A percentile compares a stretch with the other conserved stretches of the same genome.
phyloP scores from a whole-genome alignment of 2,888 invertebrate genomes.

The Leptinotarsa haldemani region DNA sequence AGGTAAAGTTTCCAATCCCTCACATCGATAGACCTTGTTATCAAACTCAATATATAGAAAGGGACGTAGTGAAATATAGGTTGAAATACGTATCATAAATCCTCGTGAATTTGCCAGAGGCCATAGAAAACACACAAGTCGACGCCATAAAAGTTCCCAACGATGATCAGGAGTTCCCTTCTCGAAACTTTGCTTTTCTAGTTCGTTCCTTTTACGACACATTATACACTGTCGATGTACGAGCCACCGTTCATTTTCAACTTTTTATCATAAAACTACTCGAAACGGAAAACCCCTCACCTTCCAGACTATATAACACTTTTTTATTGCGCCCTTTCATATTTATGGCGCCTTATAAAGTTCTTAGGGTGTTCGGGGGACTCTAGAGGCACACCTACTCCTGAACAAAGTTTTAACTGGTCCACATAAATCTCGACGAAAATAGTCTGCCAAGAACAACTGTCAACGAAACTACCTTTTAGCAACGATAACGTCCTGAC shows the following conservation, averaged over 20 bases:
- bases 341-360: constrained; percentile 46
- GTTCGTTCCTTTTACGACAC: constrained; percentile 12
- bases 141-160: constrained; percentile 13
- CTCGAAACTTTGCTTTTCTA: constrained; percentile 3
- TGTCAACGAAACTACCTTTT: constrained; percentile 42
- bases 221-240: constrained; percentile 5
- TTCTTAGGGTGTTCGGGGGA: constrained; percentile 37
- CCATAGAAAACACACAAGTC: constrained; percentile 7
- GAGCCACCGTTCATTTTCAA: constrained; percentile 31
- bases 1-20: too few relatives aligned
- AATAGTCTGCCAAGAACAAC: constrained; percentile 43
- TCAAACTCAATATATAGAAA: too few relatives aligned
- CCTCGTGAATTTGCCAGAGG: not conserved
- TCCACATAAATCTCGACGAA: constrained; percentile 41
- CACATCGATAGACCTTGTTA: too few relatives aligned
- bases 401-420: constrained; percentile 39
- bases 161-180: constrained; percentile 7
- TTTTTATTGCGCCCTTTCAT: constrained; percentile 42
- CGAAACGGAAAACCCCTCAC: constrained; percentile 34
- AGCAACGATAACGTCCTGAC: constrained; percentile 33
- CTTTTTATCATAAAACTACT: constrained; percentile 40
- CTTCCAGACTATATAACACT: constrained; percentile 36
- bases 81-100: not conserved
- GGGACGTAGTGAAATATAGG: not conserved
- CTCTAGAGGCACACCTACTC: constrained; percentile 37